Conservation (phyloP, 2,113 vertebrate genomes). For the Hippopotamus amphibius region DNA sequence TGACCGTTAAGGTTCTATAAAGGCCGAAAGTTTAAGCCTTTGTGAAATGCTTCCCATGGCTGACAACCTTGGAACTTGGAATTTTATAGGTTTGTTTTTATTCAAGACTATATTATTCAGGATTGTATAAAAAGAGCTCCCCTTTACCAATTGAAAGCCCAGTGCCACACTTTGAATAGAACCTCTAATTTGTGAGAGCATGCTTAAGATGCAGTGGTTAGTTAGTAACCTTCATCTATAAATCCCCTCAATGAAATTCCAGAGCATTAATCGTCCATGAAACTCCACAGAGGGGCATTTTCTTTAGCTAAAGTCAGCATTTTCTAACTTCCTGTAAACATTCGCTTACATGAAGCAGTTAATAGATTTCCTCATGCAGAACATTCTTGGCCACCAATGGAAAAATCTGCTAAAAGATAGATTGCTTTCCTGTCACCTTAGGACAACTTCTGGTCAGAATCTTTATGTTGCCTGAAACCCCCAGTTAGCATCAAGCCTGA, state of each 20-base stretch:
- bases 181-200: neutral
- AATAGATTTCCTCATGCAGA: slow-evolving; percentile 87
- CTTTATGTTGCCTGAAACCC: slow-evolving; percentile 77
- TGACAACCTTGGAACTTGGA: neutral
- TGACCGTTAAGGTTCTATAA: neutral
- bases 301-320: slow-evolving; percentile 82
- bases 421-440: slow-evolving; percentile 81
- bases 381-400: slow-evolving; percentile 83
- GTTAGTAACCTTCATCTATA: slow-evolving; percentile 81
- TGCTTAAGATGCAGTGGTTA: slow-evolving; percentile 61
- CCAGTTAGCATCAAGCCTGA: slow-evolving; percentile 74
- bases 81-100: slow-evolving; percentile 10
- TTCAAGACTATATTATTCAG: neutral
- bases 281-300: slow-evolving; percentile 80
- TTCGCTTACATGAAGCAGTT: slow-evolving; percentile 82
- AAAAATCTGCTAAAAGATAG: slow-evolving; percentile 82
- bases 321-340: slow-evolving; percentile 86
- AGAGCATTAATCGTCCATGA: slow-evolving; percentile 77
- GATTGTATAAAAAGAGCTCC: slow-evolving; percentile 30
- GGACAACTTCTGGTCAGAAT: slow-evolving; percentile 75
- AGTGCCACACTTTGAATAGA: neutral
- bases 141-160: slow-evolving; percentile 5
- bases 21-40: neutral
- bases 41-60: neutral
- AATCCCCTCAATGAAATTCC: slow-evolving; percentile 84